Conservation (phyloP, 1,140 invertebrate genomes). For the Drosophila pruinosa region DNA sequence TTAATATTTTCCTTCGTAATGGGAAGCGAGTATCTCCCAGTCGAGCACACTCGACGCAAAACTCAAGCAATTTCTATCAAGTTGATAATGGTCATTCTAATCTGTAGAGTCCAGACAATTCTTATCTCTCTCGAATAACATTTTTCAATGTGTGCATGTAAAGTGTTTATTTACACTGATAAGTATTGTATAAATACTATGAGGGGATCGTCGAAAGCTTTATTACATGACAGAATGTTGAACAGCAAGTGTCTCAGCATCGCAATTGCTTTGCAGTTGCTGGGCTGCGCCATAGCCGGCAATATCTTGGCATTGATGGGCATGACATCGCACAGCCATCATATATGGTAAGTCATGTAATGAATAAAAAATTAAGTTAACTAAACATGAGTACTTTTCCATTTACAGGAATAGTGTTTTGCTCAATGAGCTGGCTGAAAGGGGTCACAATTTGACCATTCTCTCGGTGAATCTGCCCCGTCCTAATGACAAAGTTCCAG, state of each 20-base stretch:
- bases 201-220: background rate
- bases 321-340: slow-evolving; percentile 35
- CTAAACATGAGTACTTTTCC: background rate
- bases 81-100: too few species aligned
- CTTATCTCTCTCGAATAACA: too few species aligned
- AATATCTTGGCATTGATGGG: slow-evolving; percentile 35
- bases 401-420: slow-evolving; percentile 31
- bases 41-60: too few species aligned
- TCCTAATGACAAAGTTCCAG: slow-evolving; percentile 9
- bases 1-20: too few species aligned
- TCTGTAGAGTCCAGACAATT: too few species aligned
- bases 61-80: too few species aligned
- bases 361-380: background rate
- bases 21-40: too few species aligned
- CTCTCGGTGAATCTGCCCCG: slow-evolving; percentile 34
- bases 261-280: background rate
- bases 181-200: background rate
- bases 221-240: slow-evolving; percentile 17
- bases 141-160: too few species aligned
- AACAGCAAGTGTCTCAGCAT: background rate
- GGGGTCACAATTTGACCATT: slow-evolving; percentile 51
- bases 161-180: too few species aligned
- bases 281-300: background rate
- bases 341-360: slow-evolving; percentile 19
- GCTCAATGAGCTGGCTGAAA: slow-evolving; percentile 27